Evolutionary conservation across 2,888 invertebrate genomes (phyloP).

Genomic region (Thumatha senex): DNA sequence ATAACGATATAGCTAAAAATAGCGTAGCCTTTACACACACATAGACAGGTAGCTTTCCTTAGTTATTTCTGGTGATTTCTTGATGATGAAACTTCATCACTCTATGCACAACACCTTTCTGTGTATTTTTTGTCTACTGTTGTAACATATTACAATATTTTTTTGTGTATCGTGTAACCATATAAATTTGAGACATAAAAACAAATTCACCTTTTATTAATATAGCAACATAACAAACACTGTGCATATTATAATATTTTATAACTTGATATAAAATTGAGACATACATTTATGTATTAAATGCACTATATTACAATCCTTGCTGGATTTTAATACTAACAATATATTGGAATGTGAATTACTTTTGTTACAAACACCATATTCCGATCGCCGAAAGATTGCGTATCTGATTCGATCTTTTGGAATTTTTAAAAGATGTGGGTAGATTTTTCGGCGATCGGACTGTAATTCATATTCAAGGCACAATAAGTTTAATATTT

Average conservation of each 20-base stretch:
- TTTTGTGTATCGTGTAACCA: too few species aligned
- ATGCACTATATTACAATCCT: not conserved
- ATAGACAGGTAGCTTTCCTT: too few species aligned
- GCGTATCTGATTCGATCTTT: too few species aligned
- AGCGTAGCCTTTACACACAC: too few species aligned
- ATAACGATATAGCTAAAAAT: too few species aligned
- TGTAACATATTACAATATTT: too few species aligned
- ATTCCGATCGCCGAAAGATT: too few species aligned
- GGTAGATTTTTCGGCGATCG: conserved; percentile 4
- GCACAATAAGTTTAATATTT: not conserved
- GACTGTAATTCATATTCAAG: not conserved
- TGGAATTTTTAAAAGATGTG: not conserved
- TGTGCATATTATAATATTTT: conserved; percentile 23
- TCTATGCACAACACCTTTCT: too few species aligned
- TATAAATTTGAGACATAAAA: too few species aligned
- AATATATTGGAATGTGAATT: not conserved
- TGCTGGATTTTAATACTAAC: not conserved
- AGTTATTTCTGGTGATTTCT: too few species aligned
- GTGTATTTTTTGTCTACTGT: too few species aligned
- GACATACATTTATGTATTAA: not conserved
- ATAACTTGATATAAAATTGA: not conserved
- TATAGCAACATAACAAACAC: conserved; percentile 43
- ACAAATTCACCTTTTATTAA: conserved; percentile 31
- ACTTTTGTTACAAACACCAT: not conserved
- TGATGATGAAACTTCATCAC: too few species aligned